These are phyloP conservation scores for Hemibagrus wyckioides DNA, from an alignment of 2,113 vertebrate genomes.

Conservation along the genomic window DNA sequence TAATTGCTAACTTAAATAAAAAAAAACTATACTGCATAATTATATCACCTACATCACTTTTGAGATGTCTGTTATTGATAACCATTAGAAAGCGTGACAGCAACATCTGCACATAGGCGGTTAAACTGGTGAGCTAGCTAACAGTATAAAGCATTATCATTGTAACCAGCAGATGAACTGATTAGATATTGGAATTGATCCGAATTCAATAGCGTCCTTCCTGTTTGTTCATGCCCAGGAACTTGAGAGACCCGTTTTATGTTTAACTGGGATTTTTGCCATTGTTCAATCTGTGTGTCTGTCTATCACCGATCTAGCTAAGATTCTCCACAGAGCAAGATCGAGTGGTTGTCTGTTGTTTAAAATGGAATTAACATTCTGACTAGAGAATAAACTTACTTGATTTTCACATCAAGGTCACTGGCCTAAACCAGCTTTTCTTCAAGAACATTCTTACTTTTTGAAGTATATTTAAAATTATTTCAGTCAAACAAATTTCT, in stretches of 20 bases:
- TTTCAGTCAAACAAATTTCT: background rate
- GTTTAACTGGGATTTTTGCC: background rate
- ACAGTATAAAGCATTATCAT: background rate
- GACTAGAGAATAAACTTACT: background rate
- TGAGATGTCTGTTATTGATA: too few relatives aligned
- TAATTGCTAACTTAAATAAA: too few relatives aligned
- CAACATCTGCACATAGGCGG: background rate
- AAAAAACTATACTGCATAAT: too few relatives aligned
- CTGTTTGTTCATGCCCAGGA: background rate
- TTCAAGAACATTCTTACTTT: background rate
- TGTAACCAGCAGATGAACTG: background rate
- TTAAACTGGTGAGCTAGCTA: background rate
- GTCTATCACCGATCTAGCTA: too few relatives aligned
- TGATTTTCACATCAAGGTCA: background rate
- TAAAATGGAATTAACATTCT: background rate
- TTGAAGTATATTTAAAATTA: background rate
- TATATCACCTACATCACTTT: too few relatives aligned
- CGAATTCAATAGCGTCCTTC: background rate
- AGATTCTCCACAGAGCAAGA: background rate
- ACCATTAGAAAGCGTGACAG: background rate
- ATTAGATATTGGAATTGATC: background rate
- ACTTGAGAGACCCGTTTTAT: background rate
- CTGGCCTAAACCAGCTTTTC: background rate
- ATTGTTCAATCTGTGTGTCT: too few relatives aligned
- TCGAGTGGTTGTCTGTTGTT: background rate